phyloP scores from a whole-genome alignment of 2,113 vertebrate species.

The Sebastes schlegelii region DNA sequence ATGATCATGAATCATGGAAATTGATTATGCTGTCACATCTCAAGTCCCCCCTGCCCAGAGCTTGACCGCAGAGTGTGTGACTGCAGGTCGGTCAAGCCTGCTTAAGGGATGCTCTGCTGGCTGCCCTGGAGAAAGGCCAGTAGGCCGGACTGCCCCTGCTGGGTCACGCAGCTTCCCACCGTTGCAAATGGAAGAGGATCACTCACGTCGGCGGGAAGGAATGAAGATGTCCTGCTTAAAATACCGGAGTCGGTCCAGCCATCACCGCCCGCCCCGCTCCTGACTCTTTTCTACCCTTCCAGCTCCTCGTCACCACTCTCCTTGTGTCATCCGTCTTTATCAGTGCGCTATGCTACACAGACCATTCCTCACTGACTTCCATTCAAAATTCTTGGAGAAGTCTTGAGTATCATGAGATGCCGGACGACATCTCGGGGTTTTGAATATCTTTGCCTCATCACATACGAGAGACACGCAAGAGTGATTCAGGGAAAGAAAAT shows the following conservation, averaged over 20 bases:
- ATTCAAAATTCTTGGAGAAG: constrained; percentile 52
- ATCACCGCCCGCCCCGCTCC: constrained; percentile 13
- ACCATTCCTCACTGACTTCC: constrained; percentile 36
- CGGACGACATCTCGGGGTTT: constrained; percentile 42
- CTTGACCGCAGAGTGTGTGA: constrained; percentile 80
- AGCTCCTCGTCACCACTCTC: constrained; percentile 64
- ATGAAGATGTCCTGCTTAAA: constrained; percentile 80
- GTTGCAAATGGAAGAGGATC: constrained; percentile 76
- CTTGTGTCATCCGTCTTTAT: constrained; percentile 71
- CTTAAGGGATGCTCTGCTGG: constrained; percentile 73
- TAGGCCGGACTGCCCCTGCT: constrained; percentile 45
- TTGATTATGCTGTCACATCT: constrained; percentile 83
- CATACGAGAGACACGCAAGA: constrained; percentile 22
- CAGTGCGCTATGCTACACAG: constrained; percentile 41
- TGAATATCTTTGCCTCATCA: constrained; percentile 66
- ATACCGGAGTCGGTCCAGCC: constrained; percentile 57
- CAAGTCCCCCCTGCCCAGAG: constrained; percentile 74
- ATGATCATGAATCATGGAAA: constrained; percentile 82
- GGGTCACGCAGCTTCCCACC: constrained; percentile 76
- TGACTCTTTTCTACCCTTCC: constrained; percentile 41
- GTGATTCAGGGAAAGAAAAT: constrained; percentile 26
- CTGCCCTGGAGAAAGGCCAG: constrained; percentile 67
- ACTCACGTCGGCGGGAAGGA: constrained; percentile 72
- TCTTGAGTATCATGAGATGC: constrained; percentile 52
- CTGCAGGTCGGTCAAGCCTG: constrained; percentile 81